A percentile compares a stretch with the other conserved stretches of the same genome.
Conservation (phyloP, 2,888 invertebrate genomes). For the Tolmerus cingulatus region DNA sequence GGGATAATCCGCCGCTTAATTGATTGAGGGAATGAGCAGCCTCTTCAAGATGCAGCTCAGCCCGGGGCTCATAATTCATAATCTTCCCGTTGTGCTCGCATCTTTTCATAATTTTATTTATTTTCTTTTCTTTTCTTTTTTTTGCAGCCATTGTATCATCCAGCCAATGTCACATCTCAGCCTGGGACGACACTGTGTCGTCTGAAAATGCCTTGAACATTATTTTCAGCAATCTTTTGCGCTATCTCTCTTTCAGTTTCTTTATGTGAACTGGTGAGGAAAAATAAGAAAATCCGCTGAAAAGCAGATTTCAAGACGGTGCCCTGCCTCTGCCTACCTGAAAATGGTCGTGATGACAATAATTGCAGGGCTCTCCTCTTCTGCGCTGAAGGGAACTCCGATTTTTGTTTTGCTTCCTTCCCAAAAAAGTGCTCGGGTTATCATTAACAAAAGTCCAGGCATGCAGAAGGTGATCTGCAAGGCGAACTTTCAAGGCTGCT, state of each 20-base stretch:
- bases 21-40: neutral
- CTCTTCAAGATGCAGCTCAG: neutral
- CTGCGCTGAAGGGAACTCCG: neutral
- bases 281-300: neutral
- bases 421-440: neutral
- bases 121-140: neutral
- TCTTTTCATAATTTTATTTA: neutral
- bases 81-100: neutral
- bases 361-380: neutral
- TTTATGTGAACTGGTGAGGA: neutral
- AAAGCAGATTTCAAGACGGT: neutral
- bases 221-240: neutral
- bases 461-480: neutral
- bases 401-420: neutral
- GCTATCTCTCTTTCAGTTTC: neutral
- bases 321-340: neutral
- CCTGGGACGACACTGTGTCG: neutral
- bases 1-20: neutral
- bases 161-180: neutral
- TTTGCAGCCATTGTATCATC: neutral
- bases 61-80: neutral
- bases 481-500: neutral
- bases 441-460: slow-evolving; percentile 13
- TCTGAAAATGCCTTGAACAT: neutral
- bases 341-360: neutral